Evolutionary conservation across 2,113 vertebrate species (phyloP).

Genomic region (Colius striatus): DNA sequence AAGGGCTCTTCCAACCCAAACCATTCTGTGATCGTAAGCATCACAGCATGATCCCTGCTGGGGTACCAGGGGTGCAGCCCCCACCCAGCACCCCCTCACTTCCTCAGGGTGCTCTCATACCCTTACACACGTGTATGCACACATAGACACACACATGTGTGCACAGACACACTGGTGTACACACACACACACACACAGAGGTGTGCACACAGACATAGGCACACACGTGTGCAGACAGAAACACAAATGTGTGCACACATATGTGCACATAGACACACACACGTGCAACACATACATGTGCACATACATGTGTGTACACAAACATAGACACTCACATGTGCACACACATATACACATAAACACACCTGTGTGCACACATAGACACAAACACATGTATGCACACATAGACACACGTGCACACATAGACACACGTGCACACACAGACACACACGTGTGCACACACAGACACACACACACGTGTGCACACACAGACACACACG

Average conservation of each 20-base stretch:
- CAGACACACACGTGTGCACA: neutral
- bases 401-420: accelerated
- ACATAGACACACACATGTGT: too few relatives aligned
- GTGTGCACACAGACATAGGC: too few relatives aligned
- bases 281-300: too few relatives aligned
- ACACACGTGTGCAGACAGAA: too few relatives aligned
- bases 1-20: neutral
- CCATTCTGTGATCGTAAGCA: neutral
- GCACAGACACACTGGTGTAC: too few relatives aligned
- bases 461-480: neutral
- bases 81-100: neutral
- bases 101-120: accelerated
- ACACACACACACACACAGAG: too few relatives aligned
- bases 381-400: accelerated
- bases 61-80: neutral
- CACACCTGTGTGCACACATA: too few relatives aligned
- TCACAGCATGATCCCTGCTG: accelerated
- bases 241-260: neutral
- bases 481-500: neutral
- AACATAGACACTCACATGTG: too few relatives aligned
- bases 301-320: too few relatives aligned
- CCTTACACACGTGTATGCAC: neutral
- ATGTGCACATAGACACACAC: too few relatives aligned
- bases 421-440: neutral
- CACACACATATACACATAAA: too few relatives aligned